Evolutionary conservation across 2,797 vertebrate species (phyloP), one percentile per base, ranked within the genome.

Genomic region (Hoplostethus mediterraneus): DNA sequence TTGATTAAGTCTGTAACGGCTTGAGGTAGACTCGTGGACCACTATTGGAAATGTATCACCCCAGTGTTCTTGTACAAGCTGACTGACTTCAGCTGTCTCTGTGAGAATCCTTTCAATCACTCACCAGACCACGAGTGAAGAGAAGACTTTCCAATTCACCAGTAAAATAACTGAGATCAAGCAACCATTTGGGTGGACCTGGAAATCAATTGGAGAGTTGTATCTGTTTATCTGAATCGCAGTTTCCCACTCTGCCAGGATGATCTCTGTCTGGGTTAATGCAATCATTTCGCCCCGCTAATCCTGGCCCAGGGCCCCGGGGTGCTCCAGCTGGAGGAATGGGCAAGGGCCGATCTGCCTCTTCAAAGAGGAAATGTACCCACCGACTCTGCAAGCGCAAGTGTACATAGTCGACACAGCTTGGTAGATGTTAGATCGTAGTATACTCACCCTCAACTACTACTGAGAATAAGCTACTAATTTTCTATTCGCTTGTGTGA

Each of bases 261-360:
- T 51, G 76, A 77, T 75, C 75, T 80, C 60, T 67, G 62, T 75
- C 72, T 80, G 73, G 65, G 58, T 82, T 89, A 85, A 92, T 87
- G 63, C 64, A 68, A 75, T 90, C 58, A 83, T 80, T 80, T 77
- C 38, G 25, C 82, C 69, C 75, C 77, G 80, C 80, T 87, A 82
- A 90, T 85, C 78, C 80, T 53, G 65, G 74, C 59, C 49, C 51
- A 21, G 47, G 38, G 76, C 71, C 60, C 16, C n/a, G 38, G 73
- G 42, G 61, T 51, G 61, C 63, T 67, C 25, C 63, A 72, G 75
- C 64, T 69, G 55, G 38, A 73, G 42, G 60, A 74, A 36, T 48
- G 52, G 42, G 11, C 21, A n/a, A 55, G 6, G 28, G 59, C 3
- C 28, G 44, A 62, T 2, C 44, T n/a, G 40, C 42, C 65, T 17